Conservation (phyloP, 2,797 vertebrate species). For the Amniataba percoides region DNA sequence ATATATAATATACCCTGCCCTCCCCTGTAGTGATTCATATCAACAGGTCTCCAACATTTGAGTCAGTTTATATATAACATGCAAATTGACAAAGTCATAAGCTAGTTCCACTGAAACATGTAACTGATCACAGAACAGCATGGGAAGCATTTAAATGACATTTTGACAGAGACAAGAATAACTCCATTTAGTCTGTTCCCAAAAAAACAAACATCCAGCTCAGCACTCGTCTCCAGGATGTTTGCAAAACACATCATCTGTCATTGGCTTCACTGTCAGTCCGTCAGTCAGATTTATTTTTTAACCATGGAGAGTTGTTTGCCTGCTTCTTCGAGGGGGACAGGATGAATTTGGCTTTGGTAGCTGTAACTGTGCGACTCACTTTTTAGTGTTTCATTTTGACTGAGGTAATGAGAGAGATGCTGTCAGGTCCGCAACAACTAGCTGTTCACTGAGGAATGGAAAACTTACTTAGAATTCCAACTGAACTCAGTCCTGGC, state of each 20-base stretch:
- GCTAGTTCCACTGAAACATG: conserved; percentile 23
- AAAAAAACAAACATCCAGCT: conserved; percentile 3
- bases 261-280: conserved; percentile 20
- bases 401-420: conserved; percentile 60
- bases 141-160: conserved; percentile 21
- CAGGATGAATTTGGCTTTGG: conserved; percentile 61
- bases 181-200: background rate
- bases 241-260: background rate
- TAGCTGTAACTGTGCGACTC: conserved; percentile 55
- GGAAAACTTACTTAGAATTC: background rate
- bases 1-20: conserved; percentile 84
- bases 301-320: background rate
- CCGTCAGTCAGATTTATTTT: conserved; percentile 1
- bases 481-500: conserved; percentile 14
- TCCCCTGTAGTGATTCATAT: conserved; percentile 80
- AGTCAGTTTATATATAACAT: conserved; percentile 56
- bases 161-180: conserved; percentile 27
- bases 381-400: conserved; percentile 49
- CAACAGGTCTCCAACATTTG: conserved; percentile 67
- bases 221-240: conserved; percentile 1
- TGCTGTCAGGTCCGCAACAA: conserved; percentile 24
- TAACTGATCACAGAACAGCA: conserved; percentile 23
- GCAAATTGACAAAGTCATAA: conserved; percentile 38
- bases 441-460: conserved; percentile 19
- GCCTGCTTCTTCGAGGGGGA: conserved; percentile 52